These are phyloP conservation scores for Potamarius usumacintae DNA, from an alignment of 2,113 vertebrate species.

Conservation along the genomic window DNA sequence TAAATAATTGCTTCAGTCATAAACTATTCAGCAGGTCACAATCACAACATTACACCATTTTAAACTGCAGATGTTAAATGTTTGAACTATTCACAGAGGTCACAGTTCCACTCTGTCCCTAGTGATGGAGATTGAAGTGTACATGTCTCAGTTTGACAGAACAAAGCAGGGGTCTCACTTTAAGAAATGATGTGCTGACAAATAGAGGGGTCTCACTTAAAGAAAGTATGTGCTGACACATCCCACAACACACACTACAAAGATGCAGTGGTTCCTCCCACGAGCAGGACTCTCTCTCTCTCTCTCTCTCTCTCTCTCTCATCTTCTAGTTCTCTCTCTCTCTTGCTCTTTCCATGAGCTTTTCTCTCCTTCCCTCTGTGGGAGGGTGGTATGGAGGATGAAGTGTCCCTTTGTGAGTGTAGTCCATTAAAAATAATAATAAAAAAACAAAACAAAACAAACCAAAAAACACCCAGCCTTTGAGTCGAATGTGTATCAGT, in stretches of 20 bases:
- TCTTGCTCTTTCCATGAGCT: background rate
- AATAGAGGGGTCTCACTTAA: constrained; percentile 25
- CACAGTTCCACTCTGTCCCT: background rate
- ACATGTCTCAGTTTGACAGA: constrained; percentile 1
- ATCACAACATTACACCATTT: background rate
- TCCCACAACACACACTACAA: constrained; percentile 38
- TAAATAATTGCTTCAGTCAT: background rate
- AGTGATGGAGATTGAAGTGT: background rate
- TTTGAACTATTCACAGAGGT: background rate
- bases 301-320: background rate
- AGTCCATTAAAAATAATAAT: background rate
- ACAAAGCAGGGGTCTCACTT: background rate
- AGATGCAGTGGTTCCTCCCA: constrained; percentile 40
- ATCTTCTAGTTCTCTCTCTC: background rate
- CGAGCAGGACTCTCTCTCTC: constrained; percentile 4
- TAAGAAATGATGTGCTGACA: background rate
- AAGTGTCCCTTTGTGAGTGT: constrained; percentile 24
- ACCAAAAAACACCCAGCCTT: background rate
- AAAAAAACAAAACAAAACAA: background rate
- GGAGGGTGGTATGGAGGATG: constrained; percentile 27
- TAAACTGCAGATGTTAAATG: background rate
- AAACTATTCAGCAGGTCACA: background rate
- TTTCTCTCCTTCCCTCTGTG: constrained; percentile 13
- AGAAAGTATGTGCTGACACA: constrained; percentile 40
- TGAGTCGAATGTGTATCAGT: background rate